Conservation (phyloP, 2,113 vertebrate genomes). For the Zingel zingel region DNA sequence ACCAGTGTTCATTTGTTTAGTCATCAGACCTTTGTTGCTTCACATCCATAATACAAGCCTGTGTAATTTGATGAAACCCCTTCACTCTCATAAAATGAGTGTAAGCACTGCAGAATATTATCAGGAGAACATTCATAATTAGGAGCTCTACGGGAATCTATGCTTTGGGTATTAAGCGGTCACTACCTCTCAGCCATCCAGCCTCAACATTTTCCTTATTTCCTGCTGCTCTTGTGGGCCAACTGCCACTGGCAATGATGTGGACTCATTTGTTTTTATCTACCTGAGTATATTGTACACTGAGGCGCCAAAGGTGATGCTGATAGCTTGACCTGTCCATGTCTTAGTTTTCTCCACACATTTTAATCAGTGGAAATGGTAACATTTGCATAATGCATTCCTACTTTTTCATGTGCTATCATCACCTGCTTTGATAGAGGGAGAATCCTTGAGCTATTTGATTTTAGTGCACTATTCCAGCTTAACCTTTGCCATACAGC, state of each 20-base stretch:
- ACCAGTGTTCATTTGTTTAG: slow-evolving; percentile 36
- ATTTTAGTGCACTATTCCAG: slow-evolving; percentile 22
- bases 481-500: neutral
- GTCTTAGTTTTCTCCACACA: slow-evolving; percentile 2
- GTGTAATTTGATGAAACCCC: slow-evolving; percentile 59
- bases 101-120: slow-evolving; percentile 60
- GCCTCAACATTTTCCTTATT: slow-evolving; percentile 60
- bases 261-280: slow-evolving; percentile 61
- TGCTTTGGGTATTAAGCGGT: slow-evolving; percentile 57
- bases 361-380: slow-evolving; percentile 28
- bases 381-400: slow-evolving; percentile 55
- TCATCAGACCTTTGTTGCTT: slow-evolving; percentile 50
- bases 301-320: slow-evolving; percentile 31
- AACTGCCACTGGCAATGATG: slow-evolving; percentile 47
- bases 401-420: slow-evolving; percentile 12
- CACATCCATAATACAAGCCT: slow-evolving; percentile 51
- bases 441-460: slow-evolving; percentile 17
- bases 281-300: slow-evolving; percentile 43
- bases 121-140: slow-evolving; percentile 69
- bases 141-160: slow-evolving; percentile 44
- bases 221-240: slow-evolving; percentile 44
- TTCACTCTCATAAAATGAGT: slow-evolving; percentile 56
- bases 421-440: slow-evolving; percentile 4
- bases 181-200: slow-evolving; percentile 46
- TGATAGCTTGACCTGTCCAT: slow-evolving; percentile 27